A percentile compares a stretch with the other conserved stretches of the same genome.
Evolutionary conservation across 2,113 vertebrate species (phyloP).

Genomic region (Channa maculata): DNA sequence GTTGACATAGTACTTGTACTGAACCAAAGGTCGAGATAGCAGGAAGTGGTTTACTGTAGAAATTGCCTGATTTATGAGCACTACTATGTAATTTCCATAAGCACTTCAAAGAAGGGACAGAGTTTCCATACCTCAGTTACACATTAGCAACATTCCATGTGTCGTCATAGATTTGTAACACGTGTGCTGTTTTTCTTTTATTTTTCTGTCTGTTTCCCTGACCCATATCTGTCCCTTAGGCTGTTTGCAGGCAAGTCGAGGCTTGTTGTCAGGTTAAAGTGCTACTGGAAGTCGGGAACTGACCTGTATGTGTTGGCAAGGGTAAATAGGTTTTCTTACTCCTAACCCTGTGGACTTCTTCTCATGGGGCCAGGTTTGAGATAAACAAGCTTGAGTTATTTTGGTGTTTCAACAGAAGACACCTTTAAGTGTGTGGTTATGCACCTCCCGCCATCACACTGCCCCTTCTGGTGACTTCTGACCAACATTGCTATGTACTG

Average conservation of each 20-base stretch:
- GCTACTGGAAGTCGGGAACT: conserved; percentile 19
- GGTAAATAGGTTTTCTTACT: background rate
- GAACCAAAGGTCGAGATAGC: background rate
- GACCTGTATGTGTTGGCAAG: background rate
- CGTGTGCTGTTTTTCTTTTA: background rate
- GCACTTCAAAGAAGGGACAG: conserved; percentile 21
- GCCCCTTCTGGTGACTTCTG: conserved; percentile 17
- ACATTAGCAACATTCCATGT: background rate
- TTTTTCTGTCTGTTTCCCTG: background rate
- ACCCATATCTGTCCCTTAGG: background rate
- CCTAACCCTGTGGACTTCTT: conserved; percentile 10
- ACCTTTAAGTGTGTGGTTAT: background rate
- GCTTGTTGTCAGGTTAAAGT: conserved; percentile 31
- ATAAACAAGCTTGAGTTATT: conserved; percentile 30
- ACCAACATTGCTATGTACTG: conserved; percentile 14
- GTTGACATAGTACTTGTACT: conserved; percentile 32
- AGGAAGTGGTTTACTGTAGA: conserved; percentile 10
- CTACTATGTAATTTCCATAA: conserved; percentile 11
- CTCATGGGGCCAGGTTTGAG: conserved; percentile 21
- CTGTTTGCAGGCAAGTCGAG: background rate
- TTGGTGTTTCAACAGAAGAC: background rate
- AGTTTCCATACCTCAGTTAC: conserved; percentile 5
- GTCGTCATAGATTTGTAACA: conserved; percentile 15
- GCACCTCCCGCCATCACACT: conserved; percentile 14
- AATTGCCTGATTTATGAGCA: conserved; percentile 1